phyloP scores from a whole-genome alignment of 2,888 invertebrate genomes.

The Trissolcus japonicus region DNA sequence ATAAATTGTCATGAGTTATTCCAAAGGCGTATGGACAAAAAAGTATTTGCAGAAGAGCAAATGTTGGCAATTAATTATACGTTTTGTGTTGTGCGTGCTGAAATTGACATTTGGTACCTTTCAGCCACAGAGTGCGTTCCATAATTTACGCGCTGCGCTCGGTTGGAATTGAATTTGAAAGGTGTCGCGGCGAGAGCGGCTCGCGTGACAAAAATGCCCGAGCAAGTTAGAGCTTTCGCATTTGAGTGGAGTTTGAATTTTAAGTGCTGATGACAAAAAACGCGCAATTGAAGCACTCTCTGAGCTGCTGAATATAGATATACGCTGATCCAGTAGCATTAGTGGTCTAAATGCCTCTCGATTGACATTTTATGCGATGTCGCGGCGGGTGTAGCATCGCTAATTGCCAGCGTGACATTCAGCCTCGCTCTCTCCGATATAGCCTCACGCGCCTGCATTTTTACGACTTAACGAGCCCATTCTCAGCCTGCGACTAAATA shows the following conservation, averaged over 20 bases:
- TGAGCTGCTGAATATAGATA: conserved; percentile 12
- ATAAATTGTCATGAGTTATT: too few species aligned
- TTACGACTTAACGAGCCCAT: conserved; percentile 63
- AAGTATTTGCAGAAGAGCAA: too few species aligned
- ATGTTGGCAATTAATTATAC: too few species aligned
- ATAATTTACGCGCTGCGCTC: conserved; percentile 46
- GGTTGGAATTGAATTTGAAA: conserved; percentile 54
- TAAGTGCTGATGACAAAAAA: conserved; percentile 55
- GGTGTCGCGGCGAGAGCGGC: conserved; percentile 41
- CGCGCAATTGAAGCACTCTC: conserved; percentile 45
- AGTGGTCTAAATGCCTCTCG: conserved; percentile 61
- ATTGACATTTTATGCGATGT: conserved; percentile 69
- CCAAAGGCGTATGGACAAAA: too few species aligned
- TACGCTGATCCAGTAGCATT: conserved; percentile 47
- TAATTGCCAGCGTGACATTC: conserved; percentile 70
- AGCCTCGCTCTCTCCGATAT: conserved; percentile 53
- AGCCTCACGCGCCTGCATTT: conserved; percentile 59
- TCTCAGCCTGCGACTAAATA: conserved; percentile 33
- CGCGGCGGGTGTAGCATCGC: conserved; percentile 61
- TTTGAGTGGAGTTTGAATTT: conserved; percentile 52
- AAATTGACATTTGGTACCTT: conserved; percentile 38
- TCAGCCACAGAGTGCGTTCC: conserved; percentile 54
- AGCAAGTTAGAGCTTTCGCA: conserved; percentile 54
- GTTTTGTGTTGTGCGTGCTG: neutral
- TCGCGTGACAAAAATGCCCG: conserved; percentile 54